phyloP scores from a whole-genome alignment of 2,888 invertebrate genomes.

The Zonitis immaculata region DNA sequence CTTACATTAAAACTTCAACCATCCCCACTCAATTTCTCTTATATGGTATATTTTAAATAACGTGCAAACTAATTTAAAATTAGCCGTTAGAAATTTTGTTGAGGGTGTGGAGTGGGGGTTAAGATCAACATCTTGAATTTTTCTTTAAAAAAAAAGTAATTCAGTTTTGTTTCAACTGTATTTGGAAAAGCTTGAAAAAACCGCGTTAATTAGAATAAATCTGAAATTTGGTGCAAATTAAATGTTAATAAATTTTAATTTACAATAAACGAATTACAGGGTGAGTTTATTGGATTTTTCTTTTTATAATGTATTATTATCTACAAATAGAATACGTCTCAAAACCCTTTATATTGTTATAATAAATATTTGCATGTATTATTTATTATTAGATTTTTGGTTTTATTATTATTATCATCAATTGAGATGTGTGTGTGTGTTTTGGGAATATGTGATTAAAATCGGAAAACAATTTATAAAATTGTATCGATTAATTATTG shows the following conservation, averaged over 20 bases:
- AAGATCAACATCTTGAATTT: neutral
- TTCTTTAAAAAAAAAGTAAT: conserved; percentile 7
- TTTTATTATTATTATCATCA: no score
- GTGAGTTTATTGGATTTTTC: neutral
- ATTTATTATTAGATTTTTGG: neutral
- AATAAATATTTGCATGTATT: neutral
- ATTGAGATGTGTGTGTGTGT: no score
- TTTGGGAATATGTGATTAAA: no score
- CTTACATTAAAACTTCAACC: no score
- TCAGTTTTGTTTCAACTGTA: no score
- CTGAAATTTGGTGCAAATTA: neutral
- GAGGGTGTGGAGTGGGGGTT: conserved; percentile 27
- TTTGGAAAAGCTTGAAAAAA: no score
- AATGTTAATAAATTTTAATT: neutral
- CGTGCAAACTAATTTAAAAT: conserved; percentile 21
- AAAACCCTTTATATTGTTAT: no score
- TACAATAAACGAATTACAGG: neutral
- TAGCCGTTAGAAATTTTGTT: conserved; percentile 33
- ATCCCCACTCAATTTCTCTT: neutral
- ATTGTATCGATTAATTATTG: no score
- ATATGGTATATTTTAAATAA: no score
- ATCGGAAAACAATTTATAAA: no score
- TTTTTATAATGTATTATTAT: neutral
- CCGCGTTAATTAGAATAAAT: neutral
- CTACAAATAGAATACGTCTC: neutral